These are phyloP conservation scores for Pseudobourletiella spinata DNA, from an alignment of 1,140 invertebrate genomes.

Conservation along the genomic window DNA sequence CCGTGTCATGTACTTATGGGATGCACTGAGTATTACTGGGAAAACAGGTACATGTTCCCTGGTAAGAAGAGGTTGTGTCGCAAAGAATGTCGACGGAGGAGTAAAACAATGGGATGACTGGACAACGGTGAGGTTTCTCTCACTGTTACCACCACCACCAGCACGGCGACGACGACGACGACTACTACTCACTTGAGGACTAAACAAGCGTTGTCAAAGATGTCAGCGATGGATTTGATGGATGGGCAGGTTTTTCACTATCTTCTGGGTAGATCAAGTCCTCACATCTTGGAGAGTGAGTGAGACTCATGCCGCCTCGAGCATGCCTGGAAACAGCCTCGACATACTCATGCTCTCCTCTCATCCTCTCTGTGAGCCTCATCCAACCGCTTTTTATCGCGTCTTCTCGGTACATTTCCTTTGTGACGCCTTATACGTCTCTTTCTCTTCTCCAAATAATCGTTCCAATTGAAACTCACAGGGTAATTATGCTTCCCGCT, in stretches of 20 bases:
- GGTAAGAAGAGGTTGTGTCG: no score
- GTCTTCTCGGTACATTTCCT: conserved; percentile 3
- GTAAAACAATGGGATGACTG: no score
- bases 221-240: conserved; percentile 34
- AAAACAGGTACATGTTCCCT: no score
- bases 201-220: conserved; percentile 28
- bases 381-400: background rate
- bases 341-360: background rate
- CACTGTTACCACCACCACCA: no score
- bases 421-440: conserved; percentile 14
- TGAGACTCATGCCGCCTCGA: conserved; percentile 19
- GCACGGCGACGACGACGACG: no score
- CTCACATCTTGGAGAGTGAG: conserved; percentile 19
- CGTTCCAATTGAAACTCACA: conserved; percentile 20
- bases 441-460: conserved; percentile 13
- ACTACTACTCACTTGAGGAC: no score
- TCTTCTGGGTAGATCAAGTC: conserved; percentile 31
- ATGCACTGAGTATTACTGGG: no score
- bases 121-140: no score
- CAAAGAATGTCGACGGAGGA: no score
- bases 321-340: background rate
- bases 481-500: conserved; percentile 19
- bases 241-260: conserved; percentile 34
- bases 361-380: background rate
- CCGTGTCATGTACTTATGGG: no score